These are phyloP conservation scores for Arctia plantaginis DNA, from an alignment of 2,888 invertebrate species.

Conservation along the genomic window DNA sequence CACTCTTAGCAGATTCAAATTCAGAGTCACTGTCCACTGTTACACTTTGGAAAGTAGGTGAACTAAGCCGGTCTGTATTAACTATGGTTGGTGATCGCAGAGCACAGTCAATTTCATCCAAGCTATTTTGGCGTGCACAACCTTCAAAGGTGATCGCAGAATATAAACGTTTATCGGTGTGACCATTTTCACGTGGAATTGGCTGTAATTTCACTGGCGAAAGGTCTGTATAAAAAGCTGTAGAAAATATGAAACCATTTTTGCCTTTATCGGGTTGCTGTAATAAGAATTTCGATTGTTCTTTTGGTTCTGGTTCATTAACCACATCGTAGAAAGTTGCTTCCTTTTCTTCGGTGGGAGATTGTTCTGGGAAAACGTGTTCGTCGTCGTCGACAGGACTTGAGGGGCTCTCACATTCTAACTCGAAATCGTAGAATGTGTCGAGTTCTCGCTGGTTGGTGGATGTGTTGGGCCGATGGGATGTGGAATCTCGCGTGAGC, in stretches of 20 bases:
- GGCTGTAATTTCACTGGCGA: conserved; percentile 81
- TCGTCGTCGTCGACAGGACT: conserved; percentile 89
- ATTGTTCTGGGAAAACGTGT: conserved; percentile 84
- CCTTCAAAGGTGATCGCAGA: conserved; percentile 83
- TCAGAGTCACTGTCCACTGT: conserved; percentile 80
- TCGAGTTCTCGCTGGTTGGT: conserved; percentile 79
- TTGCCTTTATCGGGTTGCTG: conserved; percentile 82
- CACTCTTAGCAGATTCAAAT: conserved; percentile 82
- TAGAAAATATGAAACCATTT: conserved; percentile 82
- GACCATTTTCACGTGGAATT: conserved; percentile 77
- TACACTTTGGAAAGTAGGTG: conserved; percentile 58
- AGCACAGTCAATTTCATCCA: conserved; percentile 75
- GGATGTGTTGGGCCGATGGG: conserved; percentile 62
- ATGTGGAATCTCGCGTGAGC: conserved; percentile 68
- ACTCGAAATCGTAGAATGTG: conserved; percentile 88
- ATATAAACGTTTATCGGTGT: conserved; percentile 75
- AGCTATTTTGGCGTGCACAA: conserved; percentile 77
- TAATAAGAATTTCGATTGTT: conserved; percentile 66
- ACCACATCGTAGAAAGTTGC: conserved; percentile 85
- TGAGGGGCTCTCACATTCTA: conserved; percentile 89
- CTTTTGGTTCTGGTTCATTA: conserved; percentile 76
- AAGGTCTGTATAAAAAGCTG: conserved; percentile 75
- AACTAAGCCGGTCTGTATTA: conserved; percentile 55
- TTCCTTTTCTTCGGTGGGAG: conserved; percentile 84
- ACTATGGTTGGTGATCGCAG: conserved; percentile 54